These are phyloP conservation scores for Polymixis lichenea DNA, from an alignment of 2,888 invertebrate species.

Conservation along the genomic window DNA sequence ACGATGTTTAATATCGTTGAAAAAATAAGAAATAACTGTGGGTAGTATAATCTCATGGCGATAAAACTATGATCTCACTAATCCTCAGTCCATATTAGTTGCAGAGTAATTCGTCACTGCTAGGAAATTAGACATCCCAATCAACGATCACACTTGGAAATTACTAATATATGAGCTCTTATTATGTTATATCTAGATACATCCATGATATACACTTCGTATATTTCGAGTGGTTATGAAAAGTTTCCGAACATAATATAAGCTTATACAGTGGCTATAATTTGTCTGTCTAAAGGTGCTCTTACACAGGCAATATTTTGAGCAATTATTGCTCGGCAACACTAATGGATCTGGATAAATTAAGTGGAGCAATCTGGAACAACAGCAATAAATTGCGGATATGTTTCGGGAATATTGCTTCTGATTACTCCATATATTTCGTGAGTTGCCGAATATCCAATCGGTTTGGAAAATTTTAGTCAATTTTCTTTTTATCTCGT, in stretches of 20 bases:
- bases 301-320: no score
- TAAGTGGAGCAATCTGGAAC: no score
- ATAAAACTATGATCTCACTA: not conserved
- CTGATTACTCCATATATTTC: no score
- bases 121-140: not conserved
- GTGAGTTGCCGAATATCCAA: no score
- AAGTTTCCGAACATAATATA: not conserved
- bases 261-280: not conserved
- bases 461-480: no score
- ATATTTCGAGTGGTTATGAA: not conserved
- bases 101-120: conserved; percentile 26
- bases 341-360: no score
- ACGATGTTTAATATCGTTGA: not conserved
- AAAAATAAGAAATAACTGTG: no score
- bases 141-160: not conserved
- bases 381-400: no score
- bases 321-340: no score
- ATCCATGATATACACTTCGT: not conserved
- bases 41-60: not conserved
- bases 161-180: not conserved
- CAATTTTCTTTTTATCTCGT: no score
- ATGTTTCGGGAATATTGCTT: no score
- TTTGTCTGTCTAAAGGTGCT: not conserved
- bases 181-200: not conserved
- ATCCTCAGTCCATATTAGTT: conserved; percentile 38